These are phyloP conservation scores for Buceros bicornis DNA, from an alignment of 2,797 vertebrate species.

Conservation along the genomic window DNA sequence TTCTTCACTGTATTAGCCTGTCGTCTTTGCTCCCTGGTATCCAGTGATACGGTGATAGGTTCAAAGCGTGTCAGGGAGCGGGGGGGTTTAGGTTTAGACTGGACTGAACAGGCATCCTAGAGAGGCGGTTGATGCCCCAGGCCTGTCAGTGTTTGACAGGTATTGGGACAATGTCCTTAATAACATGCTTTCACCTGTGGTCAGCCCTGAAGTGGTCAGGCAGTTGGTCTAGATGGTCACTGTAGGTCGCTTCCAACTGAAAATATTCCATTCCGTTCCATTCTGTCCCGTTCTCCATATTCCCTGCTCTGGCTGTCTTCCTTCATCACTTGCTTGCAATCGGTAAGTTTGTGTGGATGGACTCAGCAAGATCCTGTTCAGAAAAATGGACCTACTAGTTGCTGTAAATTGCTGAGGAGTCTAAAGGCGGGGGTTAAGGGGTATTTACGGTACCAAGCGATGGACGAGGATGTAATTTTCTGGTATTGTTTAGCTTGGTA, in stretches of 20 bases:
- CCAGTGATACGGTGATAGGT: neutral
- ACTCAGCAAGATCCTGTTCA: neutral
- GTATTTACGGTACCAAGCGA: neutral
- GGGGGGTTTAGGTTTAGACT: neutral
- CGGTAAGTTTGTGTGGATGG: neutral
- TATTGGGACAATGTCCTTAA: neutral
- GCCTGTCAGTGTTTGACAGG: neutral
- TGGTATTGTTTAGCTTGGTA: neutral
- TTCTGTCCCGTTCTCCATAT: accelerated
- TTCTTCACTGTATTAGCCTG: neutral
- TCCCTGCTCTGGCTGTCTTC: neutral
- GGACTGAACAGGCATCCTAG: neutral
- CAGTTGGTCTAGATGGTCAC: neutral
- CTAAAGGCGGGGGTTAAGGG: neutral
- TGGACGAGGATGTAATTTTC: neutral
- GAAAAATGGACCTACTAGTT: neutral
- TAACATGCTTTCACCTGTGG: neutral
- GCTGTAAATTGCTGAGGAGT: neutral
- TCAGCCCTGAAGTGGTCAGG: neutral
- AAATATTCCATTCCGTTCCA: accelerated
- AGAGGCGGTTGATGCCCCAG: neutral
- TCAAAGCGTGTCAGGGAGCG: neutral
- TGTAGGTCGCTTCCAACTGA: neutral
- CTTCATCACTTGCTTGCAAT: neutral
- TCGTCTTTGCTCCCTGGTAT: neutral